phyloP scores from a whole-genome alignment of 2,113 vertebrate genomes.

The Ia io region DNA sequence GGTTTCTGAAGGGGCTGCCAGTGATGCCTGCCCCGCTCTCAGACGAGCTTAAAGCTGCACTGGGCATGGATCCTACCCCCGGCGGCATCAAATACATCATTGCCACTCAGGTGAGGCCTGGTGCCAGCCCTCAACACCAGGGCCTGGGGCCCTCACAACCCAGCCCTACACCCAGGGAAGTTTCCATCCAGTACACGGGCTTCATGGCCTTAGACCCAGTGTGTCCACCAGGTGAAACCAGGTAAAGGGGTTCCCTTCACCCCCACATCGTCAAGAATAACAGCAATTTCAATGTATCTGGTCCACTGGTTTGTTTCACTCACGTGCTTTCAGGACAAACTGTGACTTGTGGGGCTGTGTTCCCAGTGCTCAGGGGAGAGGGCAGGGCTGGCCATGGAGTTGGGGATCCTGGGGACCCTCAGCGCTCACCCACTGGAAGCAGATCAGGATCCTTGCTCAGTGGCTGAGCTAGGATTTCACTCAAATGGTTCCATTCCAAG shows the following conservation, averaged over 20 bases:
- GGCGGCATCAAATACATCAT: conserved; percentile 89
- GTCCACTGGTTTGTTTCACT: not conserved
- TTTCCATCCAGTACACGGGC: not conserved
- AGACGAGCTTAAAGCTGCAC: conserved; percentile 78
- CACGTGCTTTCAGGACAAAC: not conserved
- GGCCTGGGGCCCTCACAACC: not conserved
- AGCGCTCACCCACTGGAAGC: not conserved
- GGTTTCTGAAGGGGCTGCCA: conserved; percentile 90
- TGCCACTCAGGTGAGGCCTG: conserved; percentile 86
- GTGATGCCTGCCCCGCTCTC: conserved; percentile 76
- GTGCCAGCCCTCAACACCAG: not conserved
- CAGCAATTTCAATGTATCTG: not conserved
- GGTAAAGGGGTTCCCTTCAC: not conserved
- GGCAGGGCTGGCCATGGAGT: not conserved
- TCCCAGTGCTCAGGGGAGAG: not conserved
- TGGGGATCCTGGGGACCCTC: not conserved
- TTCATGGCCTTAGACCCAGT: not conserved
- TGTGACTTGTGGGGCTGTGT: too few species aligned
- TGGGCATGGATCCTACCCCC: conserved; percentile 82
- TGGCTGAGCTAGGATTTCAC: not conserved
- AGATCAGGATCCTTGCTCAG: not conserved
- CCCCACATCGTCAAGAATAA: not conserved
- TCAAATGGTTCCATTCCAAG: rapidly evolving
- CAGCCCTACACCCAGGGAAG: not conserved
- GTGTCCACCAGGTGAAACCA: not conserved